Evolutionary conservation across 2,797 vertebrate species (phyloP), one percentile per base, ranked within the genome.

Genomic region (Nyctalus aviator): DNA sequence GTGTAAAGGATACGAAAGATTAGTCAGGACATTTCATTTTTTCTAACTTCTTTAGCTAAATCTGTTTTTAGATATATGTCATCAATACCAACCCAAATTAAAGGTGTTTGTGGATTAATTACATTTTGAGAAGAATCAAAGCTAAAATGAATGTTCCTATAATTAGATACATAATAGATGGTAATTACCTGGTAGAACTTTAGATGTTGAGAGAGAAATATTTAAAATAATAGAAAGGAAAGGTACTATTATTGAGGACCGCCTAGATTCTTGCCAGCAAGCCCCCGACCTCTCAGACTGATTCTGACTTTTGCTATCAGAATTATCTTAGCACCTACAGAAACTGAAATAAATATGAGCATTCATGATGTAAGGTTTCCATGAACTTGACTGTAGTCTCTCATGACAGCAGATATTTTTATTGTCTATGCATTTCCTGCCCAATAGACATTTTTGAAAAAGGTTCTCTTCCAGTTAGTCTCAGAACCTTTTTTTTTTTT

Each of bases 81-180:
- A 62, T 77, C 35, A 50, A 93, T 50, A 27, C 2, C 6, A 68
- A 75, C 32, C 41, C 55, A 73, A 23, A 69, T 37, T 59, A 62
- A 6, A 88, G 3, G 4, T 82, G 35, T 84, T 93, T 68, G 18
- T 76, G 21, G 37, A 69, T 27, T 71, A 50, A 41, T 48, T 23
- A 32, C 1, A 85, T 85, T 86, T 88, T 78, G 44, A 93, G 30
- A 75, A 69, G 50, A 92, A 68, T 20, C 6, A 78, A 86, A 76
- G 7, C 5, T 30, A 66, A 84, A 59, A 50, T 64, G 14, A 27
- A 68, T 82, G 11, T 25, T 9, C 1, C 30, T 32, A 2, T 32
- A 20, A 44, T 53, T 13, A 78, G 50, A n/a, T 37, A 76, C 3
- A 25, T 21, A 18, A 57, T 30, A 6, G 35, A 5, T 14, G 66